Conservation (phyloP, 2,888 invertebrate species). For the Epistrophella euchroma region DNA sequence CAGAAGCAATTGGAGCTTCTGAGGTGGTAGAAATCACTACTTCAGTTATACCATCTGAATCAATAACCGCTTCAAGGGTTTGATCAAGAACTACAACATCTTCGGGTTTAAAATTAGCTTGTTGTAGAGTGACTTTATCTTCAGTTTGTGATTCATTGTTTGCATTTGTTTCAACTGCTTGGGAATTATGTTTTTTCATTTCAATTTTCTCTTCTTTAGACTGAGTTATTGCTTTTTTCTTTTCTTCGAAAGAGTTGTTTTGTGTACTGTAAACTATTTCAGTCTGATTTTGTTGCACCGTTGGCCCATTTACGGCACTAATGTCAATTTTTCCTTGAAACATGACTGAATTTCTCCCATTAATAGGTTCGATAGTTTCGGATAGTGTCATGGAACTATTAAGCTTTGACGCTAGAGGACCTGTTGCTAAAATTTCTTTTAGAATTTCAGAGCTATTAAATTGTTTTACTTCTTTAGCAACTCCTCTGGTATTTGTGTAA, state of each 20-base stretch:
- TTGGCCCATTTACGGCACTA: neutral
- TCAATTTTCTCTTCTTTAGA: too few relatives aligned
- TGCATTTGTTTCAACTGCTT: too few relatives aligned
- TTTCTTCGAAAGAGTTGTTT: neutral
- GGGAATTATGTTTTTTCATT: neutral
- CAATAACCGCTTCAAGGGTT: neutral
- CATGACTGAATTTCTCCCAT: neutral
- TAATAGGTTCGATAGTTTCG: neutral
- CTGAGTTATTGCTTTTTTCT: rapidly evolving
- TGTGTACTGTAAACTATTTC: neutral
- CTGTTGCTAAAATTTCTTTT: neutral
- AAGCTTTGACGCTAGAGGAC: neutral
- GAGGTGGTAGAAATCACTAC: neutral
- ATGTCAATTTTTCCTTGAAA: conserved; percentile 3
- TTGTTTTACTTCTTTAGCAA: neutral
- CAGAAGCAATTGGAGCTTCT: neutral
- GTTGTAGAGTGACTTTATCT: neutral
- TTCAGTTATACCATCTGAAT: neutral
- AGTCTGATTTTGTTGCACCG: neutral
- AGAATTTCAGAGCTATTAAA: neutral
- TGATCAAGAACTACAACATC: neutral
- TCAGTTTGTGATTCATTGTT: neutral
- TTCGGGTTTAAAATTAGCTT: neutral
- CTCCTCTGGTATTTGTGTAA: neutral
- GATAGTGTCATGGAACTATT: neutral